Evolutionary conservation across 2,113 vertebrate species (phyloP), one percentile per base, ranked within the genome.

Genomic region (Cinclus mexicanus): DNA sequence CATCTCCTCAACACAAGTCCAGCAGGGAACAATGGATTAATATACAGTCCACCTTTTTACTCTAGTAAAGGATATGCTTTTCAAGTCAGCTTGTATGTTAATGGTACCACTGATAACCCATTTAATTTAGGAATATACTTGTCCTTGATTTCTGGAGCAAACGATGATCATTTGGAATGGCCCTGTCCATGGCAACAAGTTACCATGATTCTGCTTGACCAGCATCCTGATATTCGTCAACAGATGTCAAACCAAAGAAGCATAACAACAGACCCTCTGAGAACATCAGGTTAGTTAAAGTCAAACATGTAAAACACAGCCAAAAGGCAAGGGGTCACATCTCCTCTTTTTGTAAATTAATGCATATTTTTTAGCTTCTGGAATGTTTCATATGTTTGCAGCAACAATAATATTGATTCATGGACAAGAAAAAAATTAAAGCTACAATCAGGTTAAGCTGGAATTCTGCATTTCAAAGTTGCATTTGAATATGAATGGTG

Each of bases 41-140:
- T 99, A 67, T 98, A 96, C 85, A 99, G 99, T 39, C 99, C 99
- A 11, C 97, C 97, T 14, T 99, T 98, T 96, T 98, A 98, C 71
- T 99, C 98, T 25, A 95, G 95, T 35, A 95, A 98, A 94, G 99
- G 99, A 44, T 99, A 99, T 89, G 98, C 98, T 61, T 99, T 98
- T 96, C 99, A 99, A 95, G 93, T 99, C 94, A 3, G 24, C 41
- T 90, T 99, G 92, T 75, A 95, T 57, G 86, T 98, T 41, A 98
- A 91, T 9, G 97, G 97, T 14, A 97, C 55, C 9, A 23, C 3
- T 2, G n/a, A 2, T 3, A 89, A 78, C 31, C 82, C 89, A 1
- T 96, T 87, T 12, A 96, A 98, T 75, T 77, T 98, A 86, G 98
- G 90, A 9, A 97, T 98, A 41, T 98, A 98, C 94, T 97, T 99